Evolutionary conservation across 2,113 vertebrate genomes (phyloP).

Genomic region (Lepus europaeus): DNA sequence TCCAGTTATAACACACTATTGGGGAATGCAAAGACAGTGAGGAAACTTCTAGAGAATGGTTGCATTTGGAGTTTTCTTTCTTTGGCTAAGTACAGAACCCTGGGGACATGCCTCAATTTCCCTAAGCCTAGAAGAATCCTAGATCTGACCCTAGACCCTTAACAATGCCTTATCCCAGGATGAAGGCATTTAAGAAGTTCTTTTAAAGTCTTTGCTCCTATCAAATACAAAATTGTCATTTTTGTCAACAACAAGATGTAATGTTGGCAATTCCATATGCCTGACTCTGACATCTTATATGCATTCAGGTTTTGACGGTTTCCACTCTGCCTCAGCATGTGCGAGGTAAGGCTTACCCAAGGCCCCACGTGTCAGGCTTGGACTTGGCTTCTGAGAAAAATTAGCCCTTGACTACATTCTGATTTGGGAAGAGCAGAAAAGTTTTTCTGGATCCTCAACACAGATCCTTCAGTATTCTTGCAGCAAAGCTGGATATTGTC

Average conservation of each 20-base stretch:
- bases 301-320: not conserved
- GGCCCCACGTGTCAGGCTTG: not conserved
- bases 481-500: not conserved
- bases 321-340: not conserved
- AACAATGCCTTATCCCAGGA: not conserved
- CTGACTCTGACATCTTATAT: fast-evolving
- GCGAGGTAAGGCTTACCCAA: not conserved
- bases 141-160: not conserved
- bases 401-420: not conserved
- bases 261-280: not conserved
- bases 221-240: not conserved
- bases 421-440: not conserved
- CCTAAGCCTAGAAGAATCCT: not conserved
- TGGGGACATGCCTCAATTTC: not conserved
- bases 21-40: not conserved
- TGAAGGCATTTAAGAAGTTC: not conserved
- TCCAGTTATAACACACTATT: not conserved
- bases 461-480: not conserved
- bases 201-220: not conserved
- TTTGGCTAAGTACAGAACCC: not conserved
- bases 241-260: not conserved
- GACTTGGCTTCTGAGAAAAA: not conserved
- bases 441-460: no score
- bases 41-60: not conserved
- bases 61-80: not conserved